phyloP scores from a whole-genome alignment of 2,113 vertebrate species.

The Grallaria varia region DNA sequence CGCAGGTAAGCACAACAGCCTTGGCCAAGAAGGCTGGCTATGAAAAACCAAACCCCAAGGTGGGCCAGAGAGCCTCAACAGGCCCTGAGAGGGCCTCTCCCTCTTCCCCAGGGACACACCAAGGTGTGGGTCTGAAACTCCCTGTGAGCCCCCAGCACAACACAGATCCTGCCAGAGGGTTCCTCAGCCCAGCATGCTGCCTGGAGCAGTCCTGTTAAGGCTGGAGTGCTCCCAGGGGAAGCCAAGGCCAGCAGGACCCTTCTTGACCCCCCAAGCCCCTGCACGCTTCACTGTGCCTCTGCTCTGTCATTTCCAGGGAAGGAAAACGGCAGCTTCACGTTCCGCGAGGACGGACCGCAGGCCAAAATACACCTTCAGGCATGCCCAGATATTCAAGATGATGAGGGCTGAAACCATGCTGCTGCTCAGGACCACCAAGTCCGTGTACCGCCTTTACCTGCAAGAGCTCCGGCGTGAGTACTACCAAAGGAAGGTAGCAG shows the following conservation, averaged over 20 bases:
- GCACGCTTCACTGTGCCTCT: neutral
- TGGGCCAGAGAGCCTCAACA: neutral
- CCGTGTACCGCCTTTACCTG: neutral
- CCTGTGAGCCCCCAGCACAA: rapidly evolving
- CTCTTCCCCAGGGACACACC: neutral
- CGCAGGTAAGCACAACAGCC: neutral
- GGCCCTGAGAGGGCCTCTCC: neutral
- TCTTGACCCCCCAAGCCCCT: no score
- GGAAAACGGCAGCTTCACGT: neutral
- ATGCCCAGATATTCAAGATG: neutral
- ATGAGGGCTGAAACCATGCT: neutral
- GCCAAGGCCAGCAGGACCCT: neutral
- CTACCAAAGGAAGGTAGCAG: neutral
- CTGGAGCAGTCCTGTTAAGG: neutral
- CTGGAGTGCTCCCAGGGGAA: neutral
- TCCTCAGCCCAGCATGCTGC: neutral
- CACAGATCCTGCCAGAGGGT: neutral
- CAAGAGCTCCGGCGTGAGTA: neutral
- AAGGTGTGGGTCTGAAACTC: neutral
- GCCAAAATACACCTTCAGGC: neutral
- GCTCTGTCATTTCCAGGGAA: neutral
- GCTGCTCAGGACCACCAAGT: neutral
- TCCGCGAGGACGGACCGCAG: neutral
- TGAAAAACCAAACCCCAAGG: neutral
- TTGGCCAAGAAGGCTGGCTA: neutral